phyloP scores from a whole-genome alignment of 2,888 invertebrate species.

The Dysmachus trigonus region DNA sequence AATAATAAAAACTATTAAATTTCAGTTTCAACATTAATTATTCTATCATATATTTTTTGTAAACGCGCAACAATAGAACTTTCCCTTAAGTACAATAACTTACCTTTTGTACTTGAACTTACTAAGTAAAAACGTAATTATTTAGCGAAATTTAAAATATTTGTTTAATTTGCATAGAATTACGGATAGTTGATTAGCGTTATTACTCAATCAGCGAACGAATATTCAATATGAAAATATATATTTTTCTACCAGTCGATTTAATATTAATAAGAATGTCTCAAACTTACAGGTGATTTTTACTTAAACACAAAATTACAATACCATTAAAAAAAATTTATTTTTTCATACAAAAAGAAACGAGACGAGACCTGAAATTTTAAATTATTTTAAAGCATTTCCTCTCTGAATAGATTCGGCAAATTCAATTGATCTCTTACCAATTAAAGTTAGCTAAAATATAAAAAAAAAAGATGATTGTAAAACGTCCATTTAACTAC shows the following conservation, averaged over 20 bases:
- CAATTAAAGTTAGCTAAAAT: background rate
- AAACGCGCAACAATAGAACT: background rate
- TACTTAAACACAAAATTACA: background rate
- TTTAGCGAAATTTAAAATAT: too few relatives aligned
- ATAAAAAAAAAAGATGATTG: background rate
- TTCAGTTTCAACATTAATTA: too few relatives aligned
- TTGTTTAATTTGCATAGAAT: too few relatives aligned
- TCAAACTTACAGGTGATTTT: background rate
- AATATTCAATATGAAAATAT: too few relatives aligned
- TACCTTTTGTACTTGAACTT: background rate
- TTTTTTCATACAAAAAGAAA: background rate
- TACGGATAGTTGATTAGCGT: too few relatives aligned
- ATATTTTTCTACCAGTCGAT: background rate
- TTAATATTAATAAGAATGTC: background rate
- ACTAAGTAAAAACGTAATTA: background rate
- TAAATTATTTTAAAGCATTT: background rate
- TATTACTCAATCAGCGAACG: background rate
- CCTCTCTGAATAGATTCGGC: background rate
- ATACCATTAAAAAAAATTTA: background rate
- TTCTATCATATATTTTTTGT: too few relatives aligned
- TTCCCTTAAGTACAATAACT: background rate
- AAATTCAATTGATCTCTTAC: background rate
- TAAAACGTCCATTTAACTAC: conserved; percentile 21
- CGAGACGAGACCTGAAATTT: background rate
- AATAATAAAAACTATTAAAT: too few relatives aligned